phyloP scores from a whole-genome alignment of 2,888 invertebrate genomes.

The Amblyteles armatorius region DNA sequence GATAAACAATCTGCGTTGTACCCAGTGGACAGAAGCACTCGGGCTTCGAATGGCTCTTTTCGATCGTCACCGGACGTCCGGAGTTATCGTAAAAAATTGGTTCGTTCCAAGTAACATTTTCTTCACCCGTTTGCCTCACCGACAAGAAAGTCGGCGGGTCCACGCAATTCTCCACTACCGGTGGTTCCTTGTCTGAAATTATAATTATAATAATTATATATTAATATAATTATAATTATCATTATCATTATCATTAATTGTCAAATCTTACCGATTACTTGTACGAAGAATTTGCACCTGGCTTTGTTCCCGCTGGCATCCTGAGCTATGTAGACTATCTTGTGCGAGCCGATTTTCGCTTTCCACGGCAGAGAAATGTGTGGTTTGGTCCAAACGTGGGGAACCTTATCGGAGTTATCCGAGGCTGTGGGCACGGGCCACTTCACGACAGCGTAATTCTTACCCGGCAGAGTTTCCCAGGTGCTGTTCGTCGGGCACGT shows the following conservation, averaged over 20 bases:
- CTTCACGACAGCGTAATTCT: conserved; percentile 85
- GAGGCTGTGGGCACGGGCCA: conserved; percentile 85
- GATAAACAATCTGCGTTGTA: conserved; percentile 86
- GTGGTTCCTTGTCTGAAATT: conserved; percentile 86
- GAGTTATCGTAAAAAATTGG: conserved; percentile 88
- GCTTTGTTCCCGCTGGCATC: conserved; percentile 88
- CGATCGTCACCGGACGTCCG: conserved; percentile 77
- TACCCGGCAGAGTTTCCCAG: conserved; percentile 84
- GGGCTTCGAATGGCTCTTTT: conserved; percentile 84
- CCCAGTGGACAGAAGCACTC: conserved; percentile 86
- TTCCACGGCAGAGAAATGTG: conserved; percentile 86
- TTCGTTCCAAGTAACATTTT: conserved; percentile 87
- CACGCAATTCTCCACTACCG: conserved; percentile 87
- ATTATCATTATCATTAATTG: background rate
- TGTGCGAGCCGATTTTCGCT: conserved; percentile 87
- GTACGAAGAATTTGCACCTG: conserved; percentile 87
- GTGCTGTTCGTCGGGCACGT: conserved; percentile 86
- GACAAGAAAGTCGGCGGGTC: conserved; percentile 86
- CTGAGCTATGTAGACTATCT: conserved; percentile 88
- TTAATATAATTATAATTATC: too few species aligned
- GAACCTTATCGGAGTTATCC: conserved; percentile 87
- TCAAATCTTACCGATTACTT: conserved; percentile 85
- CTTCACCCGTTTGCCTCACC: conserved; percentile 76
- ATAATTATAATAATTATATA: background rate
- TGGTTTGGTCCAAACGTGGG: conserved; percentile 87